A percentile compares a stretch with the other conserved stretches of the same genome.
These are phyloP conservation scores for Callocephalon fimbriatum DNA, from an alignment of 2,113 vertebrate genomes.

Conservation along the genomic window DNA sequence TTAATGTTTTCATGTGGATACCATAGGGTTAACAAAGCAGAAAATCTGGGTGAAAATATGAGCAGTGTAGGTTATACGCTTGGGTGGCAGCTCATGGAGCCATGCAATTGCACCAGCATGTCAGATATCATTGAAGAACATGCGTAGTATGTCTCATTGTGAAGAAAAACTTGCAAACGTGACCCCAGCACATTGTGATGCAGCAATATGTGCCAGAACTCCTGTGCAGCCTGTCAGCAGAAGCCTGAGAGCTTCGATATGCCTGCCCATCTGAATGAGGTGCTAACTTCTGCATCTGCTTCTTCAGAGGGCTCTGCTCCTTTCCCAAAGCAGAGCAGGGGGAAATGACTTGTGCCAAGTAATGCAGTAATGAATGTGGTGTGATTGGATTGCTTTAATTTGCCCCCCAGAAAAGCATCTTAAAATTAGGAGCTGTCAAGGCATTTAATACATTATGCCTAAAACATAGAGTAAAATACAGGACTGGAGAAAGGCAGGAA, in stretches of 20 bases:
- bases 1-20: neutral
- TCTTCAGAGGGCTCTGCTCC: neutral
- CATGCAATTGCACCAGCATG: neutral
- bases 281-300: constrained; percentile 31
- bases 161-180: neutral
- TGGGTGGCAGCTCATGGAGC: neutral
- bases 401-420: neutral
- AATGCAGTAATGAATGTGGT: neutral
- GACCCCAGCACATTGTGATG: neutral
- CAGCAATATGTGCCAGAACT: neutral
- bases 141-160: neutral
- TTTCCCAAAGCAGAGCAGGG: neutral
- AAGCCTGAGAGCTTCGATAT: neutral
- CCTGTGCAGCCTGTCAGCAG: neutral
- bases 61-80: neutral
- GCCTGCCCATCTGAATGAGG: neutral
- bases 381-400: neutral
- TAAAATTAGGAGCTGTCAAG: neutral
- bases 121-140: neutral
- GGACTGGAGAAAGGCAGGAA: neutral
- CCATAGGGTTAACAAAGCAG: neutral
- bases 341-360: neutral
- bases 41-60: neutral
- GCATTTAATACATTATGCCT: neutral
- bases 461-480: neutral